phyloP scores from a whole-genome alignment of 1,140 invertebrate genomes.

The Glossosoma conforme region DNA sequence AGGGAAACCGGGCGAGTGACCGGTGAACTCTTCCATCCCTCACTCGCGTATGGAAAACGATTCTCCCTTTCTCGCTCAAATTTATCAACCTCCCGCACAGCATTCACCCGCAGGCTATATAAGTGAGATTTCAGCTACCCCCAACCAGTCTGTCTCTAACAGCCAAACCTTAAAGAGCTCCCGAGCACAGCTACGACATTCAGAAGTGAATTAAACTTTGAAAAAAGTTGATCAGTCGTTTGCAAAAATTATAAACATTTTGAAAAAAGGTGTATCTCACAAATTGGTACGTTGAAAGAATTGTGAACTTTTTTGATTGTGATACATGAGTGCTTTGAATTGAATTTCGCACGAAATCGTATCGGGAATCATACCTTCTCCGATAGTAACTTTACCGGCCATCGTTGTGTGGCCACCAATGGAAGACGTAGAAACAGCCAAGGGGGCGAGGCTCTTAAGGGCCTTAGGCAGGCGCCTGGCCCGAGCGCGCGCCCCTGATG shows the following conservation, averaged over 20 bases:
- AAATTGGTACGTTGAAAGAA: neutral
- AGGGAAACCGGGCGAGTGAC: too few species aligned
- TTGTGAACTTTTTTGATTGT: neutral
- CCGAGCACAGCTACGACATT: too few species aligned
- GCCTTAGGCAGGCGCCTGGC: constrained; percentile 56
- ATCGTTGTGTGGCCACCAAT: constrained; percentile 47
- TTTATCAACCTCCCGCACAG: neutral
- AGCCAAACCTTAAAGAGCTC: constrained; percentile 1
- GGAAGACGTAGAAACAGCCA: constrained; percentile 46
- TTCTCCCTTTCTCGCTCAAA: too few species aligned
- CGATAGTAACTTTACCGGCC: constrained; percentile 34
- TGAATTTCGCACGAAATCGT: neutral
- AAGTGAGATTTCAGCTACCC: constrained; percentile 10
- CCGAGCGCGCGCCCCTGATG: constrained; percentile 51
- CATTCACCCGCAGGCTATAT: constrained; percentile 7
- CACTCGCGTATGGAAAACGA: too few species aligned
- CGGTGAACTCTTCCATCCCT: too few species aligned
- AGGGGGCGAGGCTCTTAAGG: constrained; percentile 55
- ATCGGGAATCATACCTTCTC: constrained; percentile 15
- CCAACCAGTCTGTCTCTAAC: constrained; percentile 17
- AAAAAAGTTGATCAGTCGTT: too few species aligned
- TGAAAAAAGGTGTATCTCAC: neutral
- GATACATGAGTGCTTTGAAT: neutral
- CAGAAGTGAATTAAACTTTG: neutral
- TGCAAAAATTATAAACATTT: too few species aligned